phyloP scores from a whole-genome alignment of 2,113 vertebrate species.

The Sinocyclocheilus maitianheensis region DNA sequence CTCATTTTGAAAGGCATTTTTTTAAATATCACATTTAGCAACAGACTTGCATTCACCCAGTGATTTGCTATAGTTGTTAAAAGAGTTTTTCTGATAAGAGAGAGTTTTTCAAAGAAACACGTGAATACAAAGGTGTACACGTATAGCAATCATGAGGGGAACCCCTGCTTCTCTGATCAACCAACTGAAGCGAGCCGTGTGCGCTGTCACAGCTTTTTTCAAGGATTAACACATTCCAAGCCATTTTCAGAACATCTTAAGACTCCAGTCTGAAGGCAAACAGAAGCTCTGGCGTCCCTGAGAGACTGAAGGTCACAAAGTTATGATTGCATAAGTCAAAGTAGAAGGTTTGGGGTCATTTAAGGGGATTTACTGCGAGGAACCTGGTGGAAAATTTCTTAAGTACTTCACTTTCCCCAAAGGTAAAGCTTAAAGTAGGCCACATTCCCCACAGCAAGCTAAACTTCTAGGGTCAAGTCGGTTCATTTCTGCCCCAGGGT shows the following conservation, averaged over 20 bases:
- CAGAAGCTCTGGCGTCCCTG: constrained; percentile 58
- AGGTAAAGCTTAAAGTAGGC: constrained; percentile 1
- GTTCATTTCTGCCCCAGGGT: neutral
- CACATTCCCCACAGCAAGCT: constrained; percentile 6
- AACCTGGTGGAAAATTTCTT: constrained; percentile 45
- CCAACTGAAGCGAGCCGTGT: constrained; percentile 34
- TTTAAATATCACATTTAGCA: constrained; percentile 1
- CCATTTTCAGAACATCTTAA: constrained; percentile 57
- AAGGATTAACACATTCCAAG: constrained; percentile 68
- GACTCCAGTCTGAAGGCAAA: constrained; percentile 63
- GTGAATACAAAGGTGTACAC: constrained; percentile 3
- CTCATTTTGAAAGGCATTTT: neutral
- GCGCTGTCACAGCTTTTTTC: constrained; percentile 51
- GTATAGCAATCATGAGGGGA: constrained; percentile 41
- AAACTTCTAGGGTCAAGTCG: neutral
- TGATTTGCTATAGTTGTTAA: constrained; percentile 13
- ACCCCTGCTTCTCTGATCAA: constrained; percentile 43
- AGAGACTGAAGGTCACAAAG: constrained; percentile 60
- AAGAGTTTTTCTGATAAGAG: neutral
- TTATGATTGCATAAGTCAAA: constrained; percentile 59
- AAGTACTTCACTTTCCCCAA: constrained; percentile 29
- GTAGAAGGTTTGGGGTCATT: constrained; percentile 42
- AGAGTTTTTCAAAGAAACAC: neutral
- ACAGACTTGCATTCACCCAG: neutral
- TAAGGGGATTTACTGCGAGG: constrained; percentile 33